phyloP scores from a whole-genome alignment of 2,888 invertebrate genomes.

The Nephrotoma appendiculata region DNA sequence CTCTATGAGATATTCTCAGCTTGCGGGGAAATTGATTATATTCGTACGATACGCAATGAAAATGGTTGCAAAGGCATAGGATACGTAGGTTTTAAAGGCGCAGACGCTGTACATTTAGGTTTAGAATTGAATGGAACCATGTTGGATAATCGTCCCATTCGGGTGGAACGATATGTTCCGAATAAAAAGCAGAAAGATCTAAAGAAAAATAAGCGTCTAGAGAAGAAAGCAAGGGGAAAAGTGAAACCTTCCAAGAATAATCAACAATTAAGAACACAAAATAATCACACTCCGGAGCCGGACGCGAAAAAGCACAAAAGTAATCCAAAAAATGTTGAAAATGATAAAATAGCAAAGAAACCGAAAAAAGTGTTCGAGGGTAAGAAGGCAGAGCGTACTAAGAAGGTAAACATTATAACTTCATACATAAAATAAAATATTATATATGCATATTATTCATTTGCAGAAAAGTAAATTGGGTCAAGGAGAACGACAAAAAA shows the following conservation, averaged over 20 bases:
- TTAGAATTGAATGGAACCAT: slow-evolving; percentile 28
- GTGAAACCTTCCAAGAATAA: neutral
- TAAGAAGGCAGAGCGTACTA: neutral
- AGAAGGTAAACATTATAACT: neutral
- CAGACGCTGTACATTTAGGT: slow-evolving; percentile 26
- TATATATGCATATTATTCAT: neutral
- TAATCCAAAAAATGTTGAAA: neutral
- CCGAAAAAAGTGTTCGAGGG: neutral
- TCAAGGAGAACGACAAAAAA: neutral
- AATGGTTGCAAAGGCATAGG: slow-evolving; percentile 27
- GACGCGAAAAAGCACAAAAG: neutral
- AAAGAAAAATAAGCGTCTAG: neutral
- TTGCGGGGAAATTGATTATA: slow-evolving; percentile 30
- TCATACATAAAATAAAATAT: neutral
- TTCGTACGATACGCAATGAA: slow-evolving; percentile 24
- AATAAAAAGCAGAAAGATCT: slow-evolving; percentile 16
- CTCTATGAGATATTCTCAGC: slow-evolving; percentile 27
- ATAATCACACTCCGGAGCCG: neutral
- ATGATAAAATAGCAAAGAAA: neutral
- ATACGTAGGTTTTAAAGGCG: slow-evolving; percentile 26
- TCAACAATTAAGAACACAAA: neutral
- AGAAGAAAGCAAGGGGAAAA: neutral
- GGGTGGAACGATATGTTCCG: slow-evolving; percentile 24
- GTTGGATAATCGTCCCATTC: slow-evolving; percentile 28
- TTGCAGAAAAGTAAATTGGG: neutral